phyloP scores from a whole-genome alignment of 2,797 vertebrate genomes.

The Cuculus canorus region DNA sequence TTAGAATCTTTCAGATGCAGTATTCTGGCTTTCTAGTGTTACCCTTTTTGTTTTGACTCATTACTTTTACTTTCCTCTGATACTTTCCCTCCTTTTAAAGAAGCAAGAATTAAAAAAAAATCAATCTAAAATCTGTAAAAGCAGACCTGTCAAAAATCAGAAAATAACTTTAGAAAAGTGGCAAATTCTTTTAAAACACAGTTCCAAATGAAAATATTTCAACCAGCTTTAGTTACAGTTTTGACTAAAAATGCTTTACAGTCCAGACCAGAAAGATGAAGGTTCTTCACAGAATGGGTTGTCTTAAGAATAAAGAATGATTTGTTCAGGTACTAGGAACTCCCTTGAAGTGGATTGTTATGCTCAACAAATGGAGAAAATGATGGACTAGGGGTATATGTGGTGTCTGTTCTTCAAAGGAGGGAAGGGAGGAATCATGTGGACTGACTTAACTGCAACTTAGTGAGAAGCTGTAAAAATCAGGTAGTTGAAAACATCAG shows the following conservation, averaged over 20 bases:
- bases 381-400: accelerated
- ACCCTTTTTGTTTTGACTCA: not conserved
- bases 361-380: not conserved
- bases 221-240: not conserved
- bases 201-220: not conserved
- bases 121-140: not conserved
- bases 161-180: not conserved
- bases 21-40: not conserved
- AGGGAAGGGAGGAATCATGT: not conserved
- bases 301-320: not conserved
- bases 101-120: not conserved
- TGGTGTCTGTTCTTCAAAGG: not conserved
- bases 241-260: not conserved
- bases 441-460: not conserved
- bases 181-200: not conserved
- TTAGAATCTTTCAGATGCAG: not conserved
- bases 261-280: not conserved
- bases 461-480: not conserved
- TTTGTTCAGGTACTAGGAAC: not conserved
- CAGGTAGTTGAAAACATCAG: not conserved
- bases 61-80: not conserved
- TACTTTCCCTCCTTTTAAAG: not conserved
- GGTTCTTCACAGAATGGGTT: not conserved
- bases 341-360: not conserved
- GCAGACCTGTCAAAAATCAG: not conserved